Conservation (phyloP, 2,888 invertebrate genomes). For the Salpingus planirostris region DNA sequence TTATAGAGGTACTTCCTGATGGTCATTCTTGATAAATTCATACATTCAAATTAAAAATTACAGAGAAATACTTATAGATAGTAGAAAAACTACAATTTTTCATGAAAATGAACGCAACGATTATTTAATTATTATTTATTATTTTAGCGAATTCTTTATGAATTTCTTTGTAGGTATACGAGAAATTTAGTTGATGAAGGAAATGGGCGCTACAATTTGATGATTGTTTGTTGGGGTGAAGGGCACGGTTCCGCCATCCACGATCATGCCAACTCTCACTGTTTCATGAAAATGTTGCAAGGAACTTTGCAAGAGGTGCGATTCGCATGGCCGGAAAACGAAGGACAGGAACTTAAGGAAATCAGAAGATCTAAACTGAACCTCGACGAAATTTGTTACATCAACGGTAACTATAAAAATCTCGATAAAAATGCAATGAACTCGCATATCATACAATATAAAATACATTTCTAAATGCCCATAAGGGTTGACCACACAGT, state of each 20-base stretch:
- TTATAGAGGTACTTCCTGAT: no score
- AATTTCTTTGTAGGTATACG: constrained; percentile 70
- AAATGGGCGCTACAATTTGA: constrained; percentile 94
- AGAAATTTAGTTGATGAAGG: constrained; percentile 92
- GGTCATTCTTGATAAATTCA: no score
- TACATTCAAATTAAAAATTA: no score
- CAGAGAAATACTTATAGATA: no score
- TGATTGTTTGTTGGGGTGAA: constrained; percentile 97
- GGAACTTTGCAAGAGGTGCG: constrained; percentile 76
- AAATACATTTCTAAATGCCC: no score
- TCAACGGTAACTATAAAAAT: constrained; percentile 63
- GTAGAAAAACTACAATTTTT: no score
- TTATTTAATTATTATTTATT: no score
- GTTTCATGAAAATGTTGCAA: constrained; percentile 92
- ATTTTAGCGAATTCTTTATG: no score
- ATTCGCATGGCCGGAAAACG: constrained; percentile 67
- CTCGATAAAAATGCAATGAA: no score
- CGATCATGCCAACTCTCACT: constrained; percentile 93
- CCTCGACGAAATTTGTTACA: constrained; percentile 82
- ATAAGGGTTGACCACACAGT: no score
- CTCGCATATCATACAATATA: no score
- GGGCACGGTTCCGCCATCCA: constrained; percentile 93
- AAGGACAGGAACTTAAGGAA: constrained; percentile 37
- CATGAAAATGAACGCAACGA: no score
- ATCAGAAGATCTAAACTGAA: constrained; percentile 56